phyloP scores from a whole-genome alignment of 2,797 vertebrate genomes.

The Saxicola maurus region DNA sequence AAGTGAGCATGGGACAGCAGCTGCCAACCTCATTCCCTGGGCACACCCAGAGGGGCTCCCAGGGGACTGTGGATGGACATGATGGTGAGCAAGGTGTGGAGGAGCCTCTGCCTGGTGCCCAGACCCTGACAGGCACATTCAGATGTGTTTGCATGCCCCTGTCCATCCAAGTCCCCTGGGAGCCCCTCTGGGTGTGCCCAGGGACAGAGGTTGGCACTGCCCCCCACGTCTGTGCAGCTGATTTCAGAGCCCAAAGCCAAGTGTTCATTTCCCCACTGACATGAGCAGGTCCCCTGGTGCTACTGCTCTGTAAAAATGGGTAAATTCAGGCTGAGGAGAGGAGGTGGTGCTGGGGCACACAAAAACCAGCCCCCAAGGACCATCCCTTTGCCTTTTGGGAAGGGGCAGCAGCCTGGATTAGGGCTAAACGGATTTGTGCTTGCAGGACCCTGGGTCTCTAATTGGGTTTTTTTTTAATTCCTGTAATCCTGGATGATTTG shows the following conservation, averaged over 20 bases:
- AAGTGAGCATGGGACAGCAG: fast-evolving
- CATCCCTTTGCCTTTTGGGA: slow-evolving; percentile 34
- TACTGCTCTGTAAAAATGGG: not conserved
- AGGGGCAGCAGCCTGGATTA: slow-evolving; percentile 60
- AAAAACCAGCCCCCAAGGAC: fast-evolving
- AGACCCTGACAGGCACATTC: not conserved
- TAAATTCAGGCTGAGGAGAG: not conserved
- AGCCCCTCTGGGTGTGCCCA: not conserved
- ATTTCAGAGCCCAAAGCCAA: not conserved
- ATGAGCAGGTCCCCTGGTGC: fast-evolving
- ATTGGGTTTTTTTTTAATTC: slow-evolving; percentile 64
- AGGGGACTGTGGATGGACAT: too few relatives aligned
- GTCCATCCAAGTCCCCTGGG: not conserved
- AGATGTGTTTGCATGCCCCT: not conserved
- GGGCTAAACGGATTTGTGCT: slow-evolving; percentile 71
- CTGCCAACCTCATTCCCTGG: too few relatives aligned
- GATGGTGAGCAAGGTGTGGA: not conserved
- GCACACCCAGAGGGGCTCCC: too few relatives aligned
- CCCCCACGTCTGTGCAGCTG: fast-evolving
- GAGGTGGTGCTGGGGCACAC: not conserved
- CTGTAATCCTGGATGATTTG: slow-evolving; percentile 74
- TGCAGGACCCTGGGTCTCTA: slow-evolving; percentile 63
- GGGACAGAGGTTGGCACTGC: not conserved
- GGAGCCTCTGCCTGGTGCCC: not conserved
- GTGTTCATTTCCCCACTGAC: fast-evolving